Conservation (phyloP, 2,797 vertebrate species). For the Huso huso region DNA sequence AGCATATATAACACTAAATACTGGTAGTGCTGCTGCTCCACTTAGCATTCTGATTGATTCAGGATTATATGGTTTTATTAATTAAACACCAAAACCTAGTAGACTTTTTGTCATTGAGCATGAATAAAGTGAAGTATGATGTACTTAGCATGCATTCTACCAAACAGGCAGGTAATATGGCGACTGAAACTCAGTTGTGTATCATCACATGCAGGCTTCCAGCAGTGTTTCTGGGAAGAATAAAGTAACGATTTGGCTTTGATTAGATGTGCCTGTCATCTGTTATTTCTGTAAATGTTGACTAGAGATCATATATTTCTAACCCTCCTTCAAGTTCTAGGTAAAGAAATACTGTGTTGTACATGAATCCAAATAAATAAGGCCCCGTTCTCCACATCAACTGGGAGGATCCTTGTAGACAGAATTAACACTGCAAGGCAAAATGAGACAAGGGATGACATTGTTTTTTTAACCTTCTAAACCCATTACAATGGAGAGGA, state of each 20-base stretch:
- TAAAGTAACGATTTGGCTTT: neutral
- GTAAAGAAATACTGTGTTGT: neutral
- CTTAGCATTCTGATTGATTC: too few species aligned
- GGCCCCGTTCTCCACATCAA: neutral
- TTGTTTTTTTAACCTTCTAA: conserved; percentile 44
- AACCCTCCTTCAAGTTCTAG: neutral
- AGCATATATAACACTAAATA: too few species aligned
- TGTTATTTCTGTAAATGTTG: neutral
- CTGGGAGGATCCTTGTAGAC: neutral
- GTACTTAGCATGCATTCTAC: neutral
- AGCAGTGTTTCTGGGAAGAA: neutral
- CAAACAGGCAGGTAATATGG: neutral
- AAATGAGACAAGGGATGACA: conserved; percentile 18
- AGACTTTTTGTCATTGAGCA: neutral
- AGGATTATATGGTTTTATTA: neutral
- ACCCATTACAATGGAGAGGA: conserved; percentile 42
- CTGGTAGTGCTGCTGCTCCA: too few species aligned
- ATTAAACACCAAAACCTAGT: neutral
- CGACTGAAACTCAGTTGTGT: neutral
- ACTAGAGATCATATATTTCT: neutral
- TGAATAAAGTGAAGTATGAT: neutral
- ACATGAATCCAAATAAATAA: neutral
- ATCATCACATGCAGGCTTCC: neutral
- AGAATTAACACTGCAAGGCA: conserved; percentile 7
- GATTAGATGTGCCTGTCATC: neutral